Percentiles rank a stretch among this genome's conserved stretches.
phyloP scores from a whole-genome alignment of 2,888 invertebrate genomes.

The Nomada flava region DNA sequence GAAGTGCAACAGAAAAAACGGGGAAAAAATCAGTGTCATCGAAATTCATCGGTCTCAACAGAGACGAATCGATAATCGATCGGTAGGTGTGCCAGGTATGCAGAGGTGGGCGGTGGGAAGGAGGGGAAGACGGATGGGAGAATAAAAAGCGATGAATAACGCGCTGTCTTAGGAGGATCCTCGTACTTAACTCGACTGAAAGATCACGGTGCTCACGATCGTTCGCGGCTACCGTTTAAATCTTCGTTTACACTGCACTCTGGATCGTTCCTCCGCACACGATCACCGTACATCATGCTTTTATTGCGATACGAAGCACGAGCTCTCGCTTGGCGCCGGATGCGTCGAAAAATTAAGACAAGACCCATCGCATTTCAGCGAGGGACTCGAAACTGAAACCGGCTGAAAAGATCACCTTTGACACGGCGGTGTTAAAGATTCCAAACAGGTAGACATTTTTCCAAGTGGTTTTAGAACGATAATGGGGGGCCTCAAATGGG shows the following conservation, averaged over 20 bases:
- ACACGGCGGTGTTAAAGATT: background rate
- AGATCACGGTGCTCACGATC: constrained; percentile 51
- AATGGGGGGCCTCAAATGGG: background rate
- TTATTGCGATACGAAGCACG: constrained; percentile 33
- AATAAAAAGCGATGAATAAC: constrained; percentile 54
- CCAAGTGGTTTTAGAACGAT: background rate
- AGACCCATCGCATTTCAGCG: background rate
- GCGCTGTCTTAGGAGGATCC: constrained; percentile 47
- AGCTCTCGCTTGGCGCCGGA: constrained; percentile 25
- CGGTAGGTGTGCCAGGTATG: constrained; percentile 64
- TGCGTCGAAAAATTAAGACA: constrained; percentile 27
- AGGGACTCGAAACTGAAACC: constrained; percentile 10
- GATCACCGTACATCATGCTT: constrained; percentile 53
- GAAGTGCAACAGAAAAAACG: background rate
- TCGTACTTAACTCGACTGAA: constrained; percentile 45
- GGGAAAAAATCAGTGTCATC: constrained; percentile 25
- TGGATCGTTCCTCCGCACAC: constrained; percentile 23
- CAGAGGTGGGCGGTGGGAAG: constrained; percentile 40
- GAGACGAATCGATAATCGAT: constrained; percentile 59
- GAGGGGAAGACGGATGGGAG: constrained; percentile 27
- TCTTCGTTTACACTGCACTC: constrained; percentile 55
- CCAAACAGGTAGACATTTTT: background rate
- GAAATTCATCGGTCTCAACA: constrained; percentile 52
- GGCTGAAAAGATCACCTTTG: background rate
- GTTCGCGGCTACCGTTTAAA: constrained; percentile 59